These are phyloP conservation scores for Trichopria drosophilae DNA, from an alignment of 2,888 invertebrate genomes.

Conservation along the genomic window DNA sequence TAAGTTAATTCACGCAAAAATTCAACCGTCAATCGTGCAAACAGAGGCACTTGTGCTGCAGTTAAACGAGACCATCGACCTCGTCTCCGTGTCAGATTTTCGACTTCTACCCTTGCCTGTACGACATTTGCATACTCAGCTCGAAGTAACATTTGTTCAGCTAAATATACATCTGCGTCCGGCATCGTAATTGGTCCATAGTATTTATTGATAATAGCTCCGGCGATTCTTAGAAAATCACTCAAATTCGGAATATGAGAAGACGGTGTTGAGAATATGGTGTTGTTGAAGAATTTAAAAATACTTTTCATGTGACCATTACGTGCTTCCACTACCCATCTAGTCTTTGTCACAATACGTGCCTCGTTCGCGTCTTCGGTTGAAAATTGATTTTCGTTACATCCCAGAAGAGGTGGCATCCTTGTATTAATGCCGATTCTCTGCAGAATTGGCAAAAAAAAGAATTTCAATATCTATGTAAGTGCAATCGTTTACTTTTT, in stretches of 20 bases:
- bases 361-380: slow-evolving; percentile 23
- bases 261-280: slow-evolving; percentile 1
- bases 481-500: slow-evolving; percentile 6
- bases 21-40: slow-evolving; percentile 15
- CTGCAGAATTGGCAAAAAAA: slow-evolving; percentile 5
- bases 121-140: slow-evolving; percentile 21
- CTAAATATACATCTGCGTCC: slow-evolving; percentile 16
- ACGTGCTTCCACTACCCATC: slow-evolving; percentile 24
- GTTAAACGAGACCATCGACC: slow-evolving; percentile 16
- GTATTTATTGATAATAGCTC: slow-evolving; percentile 29
- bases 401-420: slow-evolving; percentile 22
- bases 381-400: slow-evolving; percentile 10
- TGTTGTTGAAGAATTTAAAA: slow-evolving; percentile 22
- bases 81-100: slow-evolving; percentile 25
- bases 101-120: slow-evolving; percentile 25
- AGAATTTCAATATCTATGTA: slow-evolving; percentile 3
- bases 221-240: slow-evolving; percentile 24
- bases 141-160: slow-evolving; percentile 13
- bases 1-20: slow-evolving; percentile 25
- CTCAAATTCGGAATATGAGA: too few relatives aligned
- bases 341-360: slow-evolving; percentile 19
- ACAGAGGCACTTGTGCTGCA: slow-evolving; percentile 7
- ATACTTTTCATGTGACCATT: slow-evolving; percentile 26
- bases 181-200: slow-evolving; percentile 8
- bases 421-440: slow-evolving; percentile 6